Conservation (phyloP, 2,113 vertebrate genomes). For the Ammodytes dubius region DNA sequence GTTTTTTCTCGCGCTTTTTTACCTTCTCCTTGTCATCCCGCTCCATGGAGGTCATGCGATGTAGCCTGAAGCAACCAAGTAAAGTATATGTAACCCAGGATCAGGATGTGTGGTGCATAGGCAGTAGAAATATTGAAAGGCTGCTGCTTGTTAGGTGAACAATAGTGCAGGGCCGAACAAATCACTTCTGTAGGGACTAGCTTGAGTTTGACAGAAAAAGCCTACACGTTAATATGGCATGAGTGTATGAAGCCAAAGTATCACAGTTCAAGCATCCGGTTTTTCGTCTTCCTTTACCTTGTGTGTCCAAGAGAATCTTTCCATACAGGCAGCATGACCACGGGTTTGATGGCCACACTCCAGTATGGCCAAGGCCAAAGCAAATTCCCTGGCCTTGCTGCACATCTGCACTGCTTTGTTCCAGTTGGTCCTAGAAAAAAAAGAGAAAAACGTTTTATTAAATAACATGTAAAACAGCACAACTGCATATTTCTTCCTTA, state of each 20-base stretch:
- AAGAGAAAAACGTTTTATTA: background rate
- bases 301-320: conserved; percentile 97
- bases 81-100: background rate
- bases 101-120: background rate
- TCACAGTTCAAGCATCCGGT: background rate
- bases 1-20: conserved; percentile 95
- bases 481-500: background rate
- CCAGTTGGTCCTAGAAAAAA: conserved; percentile 92
- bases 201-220: background rate
- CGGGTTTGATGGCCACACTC: conserved; percentile 99
- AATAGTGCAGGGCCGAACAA: background rate
- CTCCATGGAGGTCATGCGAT: conserved; percentile 95
- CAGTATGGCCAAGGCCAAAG: conserved; percentile 95
- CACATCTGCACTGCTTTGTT: conserved; percentile 99
- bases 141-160: background rate
- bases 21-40: conserved; percentile 97
- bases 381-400: conserved; percentile 98
- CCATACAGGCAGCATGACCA: conserved; percentile 97
- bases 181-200: background rate
- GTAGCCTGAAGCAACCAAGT: conserved; percentile 82
- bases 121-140: too few relatives aligned
- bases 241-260: background rate
- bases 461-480: background rate
- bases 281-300: conserved; percentile 84
- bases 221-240: background rate